phyloP scores from a whole-genome alignment of 2,888 invertebrate genomes.

The Imbricaverruca yamaguchii region DNA sequence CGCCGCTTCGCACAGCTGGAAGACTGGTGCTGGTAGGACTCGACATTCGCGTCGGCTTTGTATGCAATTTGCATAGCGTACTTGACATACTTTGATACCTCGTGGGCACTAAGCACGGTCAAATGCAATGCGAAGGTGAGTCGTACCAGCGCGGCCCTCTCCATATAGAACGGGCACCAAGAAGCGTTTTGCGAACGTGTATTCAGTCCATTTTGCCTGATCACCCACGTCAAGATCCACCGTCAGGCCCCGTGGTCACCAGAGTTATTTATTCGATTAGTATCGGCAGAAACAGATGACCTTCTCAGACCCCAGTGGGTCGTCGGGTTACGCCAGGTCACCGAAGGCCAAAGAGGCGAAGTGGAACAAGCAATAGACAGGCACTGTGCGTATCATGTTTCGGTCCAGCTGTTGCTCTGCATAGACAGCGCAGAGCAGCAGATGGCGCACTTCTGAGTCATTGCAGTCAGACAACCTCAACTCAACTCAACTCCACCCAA shows the following conservation, averaged over 20 bases:
- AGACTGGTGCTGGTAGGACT: too few species aligned
- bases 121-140: not conserved
- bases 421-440: not conserved
- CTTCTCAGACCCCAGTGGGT: not conserved
- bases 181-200: conserved; percentile 1
- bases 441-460: not conserved
- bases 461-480: not conserved
- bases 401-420: not conserved
- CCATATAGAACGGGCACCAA: not conserved
- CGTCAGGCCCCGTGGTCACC: not conserved
- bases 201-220: not conserved
- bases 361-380: not conserved
- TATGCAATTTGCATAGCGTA: too few species aligned
- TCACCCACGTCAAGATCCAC: not conserved
- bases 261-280: conserved; percentile 13
- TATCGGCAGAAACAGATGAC: not conserved
- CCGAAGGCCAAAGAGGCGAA: conserved; percentile 2
- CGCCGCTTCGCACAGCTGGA: too few species aligned
- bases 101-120: not conserved
- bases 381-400: conserved; percentile 1
- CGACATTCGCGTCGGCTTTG: too few species aligned
- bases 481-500: not conserved
- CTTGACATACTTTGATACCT: not conserved
- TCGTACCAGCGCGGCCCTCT: not conserved
- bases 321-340: conserved; percentile 3